Conservation (phyloP, 2,888 invertebrate genomes). For the Escarpia spicata region DNA sequence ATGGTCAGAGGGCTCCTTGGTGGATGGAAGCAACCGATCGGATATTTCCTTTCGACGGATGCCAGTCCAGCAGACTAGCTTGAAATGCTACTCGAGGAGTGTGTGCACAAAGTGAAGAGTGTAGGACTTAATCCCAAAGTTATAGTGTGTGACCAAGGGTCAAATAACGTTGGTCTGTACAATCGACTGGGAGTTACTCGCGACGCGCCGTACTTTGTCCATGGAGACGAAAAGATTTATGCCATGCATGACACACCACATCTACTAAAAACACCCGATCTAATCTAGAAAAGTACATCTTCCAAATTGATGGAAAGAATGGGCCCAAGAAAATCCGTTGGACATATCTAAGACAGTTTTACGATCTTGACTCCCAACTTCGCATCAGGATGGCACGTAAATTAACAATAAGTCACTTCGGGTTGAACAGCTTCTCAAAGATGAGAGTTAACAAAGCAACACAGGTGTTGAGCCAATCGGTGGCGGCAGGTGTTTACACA, state of each 20-base stretch:
- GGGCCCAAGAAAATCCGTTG: neutral
- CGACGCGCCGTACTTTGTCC: conserved; percentile 27
- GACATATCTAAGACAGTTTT: conserved; percentile 24
- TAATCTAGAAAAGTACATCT: conserved; percentile 28
- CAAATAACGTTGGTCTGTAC: conserved; percentile 28
- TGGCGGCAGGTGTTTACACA: too few relatives aligned
- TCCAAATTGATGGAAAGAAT: neutral
- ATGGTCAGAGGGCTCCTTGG: conserved; percentile 19
- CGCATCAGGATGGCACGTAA: conserved; percentile 24
- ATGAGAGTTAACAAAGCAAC: conserved; percentile 24
- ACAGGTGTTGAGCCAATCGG: too few relatives aligned
- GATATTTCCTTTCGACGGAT: conserved; percentile 26
- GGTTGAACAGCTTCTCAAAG: too few relatives aligned
- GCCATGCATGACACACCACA: conserved; percentile 34
- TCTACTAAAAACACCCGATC: conserved; percentile 31
- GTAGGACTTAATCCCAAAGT: conserved; percentile 23
- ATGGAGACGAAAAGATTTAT: conserved; percentile 23
- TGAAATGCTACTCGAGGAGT: neutral
- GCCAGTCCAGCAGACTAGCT: neutral
- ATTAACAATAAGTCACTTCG: too few relatives aligned
- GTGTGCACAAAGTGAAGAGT: neutral
- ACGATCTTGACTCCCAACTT: neutral
- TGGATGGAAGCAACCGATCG: conserved; percentile 29
- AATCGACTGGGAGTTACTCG: conserved; percentile 27
- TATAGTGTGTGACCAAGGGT: conserved; percentile 34